Evolutionary conservation across 2,797 vertebrate genomes (phyloP), one percentile per base, ranked within the genome.

Genomic region (Oreochromis grahami): DNA sequence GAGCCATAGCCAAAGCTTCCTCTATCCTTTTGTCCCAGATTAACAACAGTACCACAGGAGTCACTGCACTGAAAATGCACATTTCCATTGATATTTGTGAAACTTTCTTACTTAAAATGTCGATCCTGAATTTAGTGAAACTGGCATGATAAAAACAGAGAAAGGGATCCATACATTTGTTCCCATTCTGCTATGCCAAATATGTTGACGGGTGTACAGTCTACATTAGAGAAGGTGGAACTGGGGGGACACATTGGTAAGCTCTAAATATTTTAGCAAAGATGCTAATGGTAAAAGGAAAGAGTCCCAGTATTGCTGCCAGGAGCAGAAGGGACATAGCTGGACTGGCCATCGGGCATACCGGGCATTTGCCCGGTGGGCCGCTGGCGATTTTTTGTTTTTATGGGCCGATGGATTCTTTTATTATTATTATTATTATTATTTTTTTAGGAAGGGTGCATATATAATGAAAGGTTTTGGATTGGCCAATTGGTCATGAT

Each of bases 211-310:
- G 65, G 14, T 3, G 21, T 0, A 45, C 1, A 70, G 38, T 70
- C 2, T 70, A 72, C 2, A 72, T 11, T 45, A 72, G 0, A 17
- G 0, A 72, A 5, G 68, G 41, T 48, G 14, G 19, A 51, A 10
- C 4, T n/a, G 50, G 7, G 6, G 34, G 34, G 19, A n/a, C 50
- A 52, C n/a, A 21, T 6, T 24, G 50, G n/a, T 10, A 51, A 10
- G n/a, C n/a, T 24, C 5, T 21, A 9, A 48, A 32, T 21, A 0
- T 65, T 45, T 51, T 38, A 13, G n/a, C 15, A 29, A 45, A 48
- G 19, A 5, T 17, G 19, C 65, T 74, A 72, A 56, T 50, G 8
- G 19, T 32, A 15, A 53, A 17, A 80, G 43, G 24, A 80, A 17
- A 32, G 1, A 32, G 13, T 26, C n/a, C 32, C 9, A 58, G 43